Evolutionary conservation across 2,113 vertebrate species (phyloP).

Genomic region (Anarrhichthys ocellatus): DNA sequence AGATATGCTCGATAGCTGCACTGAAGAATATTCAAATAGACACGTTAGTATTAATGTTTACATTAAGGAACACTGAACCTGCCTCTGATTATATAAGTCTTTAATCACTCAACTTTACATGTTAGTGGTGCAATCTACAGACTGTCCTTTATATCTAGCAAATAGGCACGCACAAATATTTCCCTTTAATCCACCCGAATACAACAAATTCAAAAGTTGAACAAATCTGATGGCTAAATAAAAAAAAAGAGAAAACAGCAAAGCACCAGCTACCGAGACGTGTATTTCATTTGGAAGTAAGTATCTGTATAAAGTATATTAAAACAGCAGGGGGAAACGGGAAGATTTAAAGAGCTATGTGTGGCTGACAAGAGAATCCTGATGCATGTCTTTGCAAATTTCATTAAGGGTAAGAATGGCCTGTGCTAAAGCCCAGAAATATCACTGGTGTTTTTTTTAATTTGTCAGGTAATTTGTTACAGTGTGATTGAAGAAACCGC

Average conservation of each 20-base stretch:
- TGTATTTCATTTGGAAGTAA: constrained; percentile 74
- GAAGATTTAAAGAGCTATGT: constrained; percentile 49
- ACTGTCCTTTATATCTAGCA: constrained; percentile 24
- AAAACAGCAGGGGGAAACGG: constrained; percentile 68
- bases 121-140: constrained; percentile 16
- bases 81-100: constrained; percentile 58
- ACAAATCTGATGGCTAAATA: constrained; percentile 51
- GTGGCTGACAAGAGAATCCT: constrained; percentile 69
- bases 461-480: constrained; percentile 83
- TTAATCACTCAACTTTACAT: constrained; percentile 63
- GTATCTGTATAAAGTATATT: constrained; percentile 71
- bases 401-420: constrained; percentile 78
- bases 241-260: constrained; percentile 29
- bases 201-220: constrained; percentile 40
- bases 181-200: constrained; percentile 40
- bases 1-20: constrained; percentile 37
- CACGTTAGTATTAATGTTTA: constrained; percentile 58
- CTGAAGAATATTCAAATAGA: constrained; percentile 59
- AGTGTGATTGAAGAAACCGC: constrained; percentile 80
- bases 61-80: constrained; percentile 34
- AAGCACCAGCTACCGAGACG: constrained; percentile 4
- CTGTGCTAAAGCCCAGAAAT: constrained; percentile 73
- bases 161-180: constrained; percentile 28
- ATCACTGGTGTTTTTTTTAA: constrained; percentile 76
- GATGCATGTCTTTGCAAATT: constrained; percentile 80